Base-by-base conservation (phyloP, 2,797 vertebrate genomes). In the Cottoperca gobio region DNA sequence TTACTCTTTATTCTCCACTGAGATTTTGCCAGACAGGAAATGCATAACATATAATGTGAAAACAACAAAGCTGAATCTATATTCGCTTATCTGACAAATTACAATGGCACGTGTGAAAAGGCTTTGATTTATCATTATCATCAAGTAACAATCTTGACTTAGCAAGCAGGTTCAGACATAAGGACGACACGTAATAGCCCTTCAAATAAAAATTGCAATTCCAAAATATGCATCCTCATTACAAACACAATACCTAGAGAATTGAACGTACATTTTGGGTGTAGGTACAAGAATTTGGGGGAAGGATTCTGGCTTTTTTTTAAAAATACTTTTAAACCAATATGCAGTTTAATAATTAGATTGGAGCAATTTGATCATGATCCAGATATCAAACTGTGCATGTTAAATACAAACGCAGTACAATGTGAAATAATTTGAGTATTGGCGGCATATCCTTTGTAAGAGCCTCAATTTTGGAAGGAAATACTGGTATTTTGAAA, bases 71-170 rank as follows among this genome's bases (percentile, higher is more conserved):
- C 8, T 63, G 43, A 71, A 64, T 67, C 10, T 63, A 37, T 55
- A 46, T 54, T 70, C 23, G 53, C 66, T 75, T n/a, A 28, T 82
- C 37, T 78, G 39, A 84, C 62, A 61, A 70, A 82, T 55, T 52
- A 60, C 55, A 75, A 75, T 84, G 85, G 78, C 85, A 93, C 84
- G 48, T 33, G 69, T 89, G 85, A 76, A 69, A 88, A 94, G 88
- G 86, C 84, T 87, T 92, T 70, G 57, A 77, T 87, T n/a, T n/a
- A n/a, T n/a, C n/a, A n/a, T n/a, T 57, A 84, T 75, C 78, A 76
- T 84, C 60, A 63, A 81, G 79, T 88, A 85, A 88, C 83, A 87
- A 88, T 92, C 78, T 77, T 43, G 72, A 86, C 28, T 70, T 59
- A 39, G 43, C 64, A 68, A 88, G 84, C 72, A 79, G 61, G 80